phyloP scores from a whole-genome alignment of 2,113 vertebrate genomes.

The Gallinago paraguaiae region DNA sequence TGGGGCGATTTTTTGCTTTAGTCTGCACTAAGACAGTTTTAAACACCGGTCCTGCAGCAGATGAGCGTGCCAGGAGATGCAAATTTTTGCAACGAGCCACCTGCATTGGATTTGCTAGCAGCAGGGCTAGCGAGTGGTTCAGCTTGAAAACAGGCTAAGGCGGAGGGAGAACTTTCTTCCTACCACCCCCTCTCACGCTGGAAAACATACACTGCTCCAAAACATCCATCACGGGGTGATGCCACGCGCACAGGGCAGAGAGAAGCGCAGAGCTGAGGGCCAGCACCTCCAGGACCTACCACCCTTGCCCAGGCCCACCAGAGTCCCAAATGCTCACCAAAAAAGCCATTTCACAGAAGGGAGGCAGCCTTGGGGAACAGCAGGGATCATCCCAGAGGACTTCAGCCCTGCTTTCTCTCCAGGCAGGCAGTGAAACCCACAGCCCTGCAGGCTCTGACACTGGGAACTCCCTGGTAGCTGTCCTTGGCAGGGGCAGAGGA shows the following conservation, averaged over 20 bases:
- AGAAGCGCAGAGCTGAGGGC: neutral
- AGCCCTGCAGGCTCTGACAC: neutral
- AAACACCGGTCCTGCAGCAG: neutral
- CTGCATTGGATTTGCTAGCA: neutral
- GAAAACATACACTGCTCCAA: neutral
- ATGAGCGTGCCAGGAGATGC: neutral
- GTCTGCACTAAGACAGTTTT: neutral
- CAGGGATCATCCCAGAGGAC: rapidly evolving
- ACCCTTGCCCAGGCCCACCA: neutral
- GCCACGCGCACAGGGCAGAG: neutral
- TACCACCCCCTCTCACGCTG: neutral
- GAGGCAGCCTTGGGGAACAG: neutral
- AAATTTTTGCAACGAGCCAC: neutral
- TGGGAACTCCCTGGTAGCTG: constrained; percentile 1
- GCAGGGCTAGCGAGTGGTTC: neutral
- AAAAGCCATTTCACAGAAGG: neutral
- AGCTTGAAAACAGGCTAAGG: neutral
- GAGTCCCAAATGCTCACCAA: neutral
- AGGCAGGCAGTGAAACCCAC: neutral
- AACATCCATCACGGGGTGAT: neutral
- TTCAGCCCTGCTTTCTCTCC: neutral
- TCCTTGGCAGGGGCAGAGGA: neutral
- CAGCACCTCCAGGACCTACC: neutral
- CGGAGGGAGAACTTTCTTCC: neutral
- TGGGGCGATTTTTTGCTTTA: neutral